These are phyloP conservation scores for Astyanax mexicanus DNA, from an alignment of 2,797 vertebrate genomes.

Conservation along the genomic window DNA sequence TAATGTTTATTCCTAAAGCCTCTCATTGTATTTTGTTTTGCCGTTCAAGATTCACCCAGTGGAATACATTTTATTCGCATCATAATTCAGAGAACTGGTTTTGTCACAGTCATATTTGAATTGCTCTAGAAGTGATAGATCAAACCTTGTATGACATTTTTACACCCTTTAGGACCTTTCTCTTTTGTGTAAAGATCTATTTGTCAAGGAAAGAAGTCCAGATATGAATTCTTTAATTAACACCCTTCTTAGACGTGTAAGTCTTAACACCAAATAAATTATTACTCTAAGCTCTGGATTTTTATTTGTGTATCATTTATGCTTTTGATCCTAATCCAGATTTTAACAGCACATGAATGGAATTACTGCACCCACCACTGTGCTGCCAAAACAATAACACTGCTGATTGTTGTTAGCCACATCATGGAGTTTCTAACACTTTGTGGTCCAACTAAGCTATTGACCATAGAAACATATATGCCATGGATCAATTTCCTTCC, in stretches of 20 bases:
- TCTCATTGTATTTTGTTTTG: no score
- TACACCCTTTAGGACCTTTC: background rate
- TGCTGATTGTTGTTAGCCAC: background rate
- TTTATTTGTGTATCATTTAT: background rate
- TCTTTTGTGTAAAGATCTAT: background rate
- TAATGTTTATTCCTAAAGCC: background rate
- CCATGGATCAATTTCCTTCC: no score
- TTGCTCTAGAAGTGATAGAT: background rate
- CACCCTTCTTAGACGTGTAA: slow-evolving; percentile 3
- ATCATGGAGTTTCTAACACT: background rate
- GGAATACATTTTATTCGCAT: background rate
- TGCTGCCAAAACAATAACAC: background rate
- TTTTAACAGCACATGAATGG: background rate
- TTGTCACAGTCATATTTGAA: background rate
- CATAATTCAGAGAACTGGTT: background rate
- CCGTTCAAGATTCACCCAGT: background rate
- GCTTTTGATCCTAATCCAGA: background rate
- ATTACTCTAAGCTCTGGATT: slow-evolving; percentile 13
- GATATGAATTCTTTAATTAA: background rate
- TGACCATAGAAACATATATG: no score
- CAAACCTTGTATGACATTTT: background rate
- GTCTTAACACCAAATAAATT: slow-evolving; percentile 38
- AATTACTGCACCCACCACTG: background rate
- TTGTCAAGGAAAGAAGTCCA: background rate
- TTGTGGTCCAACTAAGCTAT: no score